These are phyloP conservation scores for Passer montanus DNA, from an alignment of 2,113 vertebrate species.

Conservation along the genomic window DNA sequence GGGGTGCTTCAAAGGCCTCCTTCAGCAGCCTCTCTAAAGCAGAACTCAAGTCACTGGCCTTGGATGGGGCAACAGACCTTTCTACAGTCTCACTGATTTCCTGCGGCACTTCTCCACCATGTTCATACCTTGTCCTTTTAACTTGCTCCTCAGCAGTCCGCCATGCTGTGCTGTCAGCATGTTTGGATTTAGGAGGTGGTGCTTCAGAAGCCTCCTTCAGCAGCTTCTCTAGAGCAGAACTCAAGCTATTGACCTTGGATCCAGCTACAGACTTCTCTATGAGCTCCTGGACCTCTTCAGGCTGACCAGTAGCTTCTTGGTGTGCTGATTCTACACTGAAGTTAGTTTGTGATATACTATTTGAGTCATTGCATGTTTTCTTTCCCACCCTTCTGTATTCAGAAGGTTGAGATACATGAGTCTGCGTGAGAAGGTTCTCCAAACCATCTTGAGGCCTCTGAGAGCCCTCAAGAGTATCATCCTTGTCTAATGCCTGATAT, in stretches of 20 bases:
- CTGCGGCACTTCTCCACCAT: background rate
- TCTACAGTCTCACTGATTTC: conserved; percentile 28
- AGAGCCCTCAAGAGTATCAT: background rate
- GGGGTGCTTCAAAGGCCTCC: background rate
- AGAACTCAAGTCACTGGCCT: background rate
- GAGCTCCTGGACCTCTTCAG: conserved; percentile 47
- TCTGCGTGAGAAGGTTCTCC: background rate
- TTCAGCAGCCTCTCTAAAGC: background rate
- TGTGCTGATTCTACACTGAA: background rate
- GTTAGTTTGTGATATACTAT: background rate
- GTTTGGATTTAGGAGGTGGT: background rate
- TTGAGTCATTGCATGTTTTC: background rate
- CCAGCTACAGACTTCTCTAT: background rate
- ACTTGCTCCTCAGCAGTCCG: background rate
- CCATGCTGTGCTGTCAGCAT: rapidly evolving
- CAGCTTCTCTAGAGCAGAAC: background rate
- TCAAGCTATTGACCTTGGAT: background rate
- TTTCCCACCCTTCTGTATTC: background rate
- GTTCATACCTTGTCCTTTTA: background rate
- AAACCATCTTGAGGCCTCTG: background rate
- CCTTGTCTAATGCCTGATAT: background rate
- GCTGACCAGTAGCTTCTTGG: background rate
- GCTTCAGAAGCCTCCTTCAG: background rate
- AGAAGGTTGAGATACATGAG: background rate
- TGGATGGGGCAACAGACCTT: background rate